Evolutionary conservation across 2,888 invertebrate genomes (phyloP).

Genomic region (Tetragonisca angustula): DNA sequence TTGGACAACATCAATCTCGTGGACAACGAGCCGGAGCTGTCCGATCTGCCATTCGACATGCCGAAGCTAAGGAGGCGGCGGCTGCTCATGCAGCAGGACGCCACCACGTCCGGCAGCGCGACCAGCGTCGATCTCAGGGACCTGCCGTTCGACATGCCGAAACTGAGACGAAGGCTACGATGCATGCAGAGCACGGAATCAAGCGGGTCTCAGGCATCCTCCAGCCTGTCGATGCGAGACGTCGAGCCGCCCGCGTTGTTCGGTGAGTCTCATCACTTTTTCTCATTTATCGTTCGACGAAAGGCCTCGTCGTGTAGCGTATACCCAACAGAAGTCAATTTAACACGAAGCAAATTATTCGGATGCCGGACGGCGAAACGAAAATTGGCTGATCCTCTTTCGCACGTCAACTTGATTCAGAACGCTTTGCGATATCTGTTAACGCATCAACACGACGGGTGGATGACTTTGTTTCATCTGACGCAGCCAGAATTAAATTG

Average conservation of each 20-base stretch:
- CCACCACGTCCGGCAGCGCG: conserved; percentile 89
- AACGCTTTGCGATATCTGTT: conserved; percentile 91
- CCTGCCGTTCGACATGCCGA: conserved; percentile 96
- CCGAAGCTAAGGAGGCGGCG: conserved; percentile 91
- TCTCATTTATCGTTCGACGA: not conserved
- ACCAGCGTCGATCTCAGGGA: conserved; percentile 92
- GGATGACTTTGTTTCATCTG: conserved; percentile 96
- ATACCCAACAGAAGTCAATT: too few relatives aligned
- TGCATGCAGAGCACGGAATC: conserved; percentile 88
- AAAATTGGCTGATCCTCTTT: conserved; percentile 70
- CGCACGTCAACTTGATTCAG: conserved; percentile 87
- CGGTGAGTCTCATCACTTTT: conserved; percentile 83
- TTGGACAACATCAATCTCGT: conserved; percentile 84
- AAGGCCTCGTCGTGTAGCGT: too few relatives aligned
- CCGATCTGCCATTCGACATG: conserved; percentile 95
- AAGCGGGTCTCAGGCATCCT: conserved; percentile 92
- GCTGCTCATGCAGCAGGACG: conserved; percentile 87
- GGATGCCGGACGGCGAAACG: too few relatives aligned
- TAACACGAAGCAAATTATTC: too few relatives aligned
- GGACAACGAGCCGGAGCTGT: conserved; percentile 87
- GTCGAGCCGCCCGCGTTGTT: conserved; percentile 86
- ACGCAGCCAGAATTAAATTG: conserved; percentile 96
- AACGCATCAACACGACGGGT: conserved; percentile 90
- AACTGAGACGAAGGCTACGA: conserved; percentile 90
- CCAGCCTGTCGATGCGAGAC: conserved; percentile 92